Conservation (phyloP, 1,140 invertebrate genomes). For the Scaptomyza montana region DNA sequence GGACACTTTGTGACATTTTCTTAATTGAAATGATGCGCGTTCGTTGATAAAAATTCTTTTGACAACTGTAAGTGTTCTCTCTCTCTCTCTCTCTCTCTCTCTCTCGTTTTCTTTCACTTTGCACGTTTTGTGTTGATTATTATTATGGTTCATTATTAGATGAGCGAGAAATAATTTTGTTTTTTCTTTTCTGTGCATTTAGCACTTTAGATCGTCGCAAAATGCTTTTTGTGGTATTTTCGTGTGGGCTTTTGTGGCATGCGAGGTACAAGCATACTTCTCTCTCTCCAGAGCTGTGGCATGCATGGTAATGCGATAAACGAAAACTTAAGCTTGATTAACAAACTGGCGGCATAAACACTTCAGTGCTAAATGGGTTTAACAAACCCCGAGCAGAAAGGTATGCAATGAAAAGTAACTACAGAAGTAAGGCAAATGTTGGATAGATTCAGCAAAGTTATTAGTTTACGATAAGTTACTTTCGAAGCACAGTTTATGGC, state of each 20-base stretch:
- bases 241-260: conserved; percentile 63
- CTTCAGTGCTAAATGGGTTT: neutral
- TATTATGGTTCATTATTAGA: conserved; percentile 81
- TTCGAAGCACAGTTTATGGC: too few species aligned
- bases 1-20: conserved; percentile 80
- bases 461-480: too few species aligned
- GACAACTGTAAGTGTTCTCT: conserved; percentile 40
- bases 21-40: conserved; percentile 82
- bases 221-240: conserved; percentile 40
- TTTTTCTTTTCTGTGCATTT: conserved; percentile 30
- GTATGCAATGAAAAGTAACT: conserved; percentile 10
- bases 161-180: conserved; percentile 43
- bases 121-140: conserved; percentile 74
- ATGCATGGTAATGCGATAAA: conserved; percentile 43
- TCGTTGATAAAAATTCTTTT: conserved; percentile 80
- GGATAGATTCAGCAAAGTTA: too few species aligned
- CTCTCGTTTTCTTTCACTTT: conserved; percentile 40
- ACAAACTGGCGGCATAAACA: neutral
- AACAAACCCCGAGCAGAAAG: neutral
- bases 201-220: conserved; percentile 33
- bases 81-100: neutral
- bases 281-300: conserved; percentile 21
- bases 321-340: conserved; percentile 1
- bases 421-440: neutral
- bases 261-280: conserved; percentile 5